These are phyloP conservation scores for Panulirus ornatus DNA, from an alignment of 1,140 invertebrate genomes.

Conservation along the genomic window DNA sequence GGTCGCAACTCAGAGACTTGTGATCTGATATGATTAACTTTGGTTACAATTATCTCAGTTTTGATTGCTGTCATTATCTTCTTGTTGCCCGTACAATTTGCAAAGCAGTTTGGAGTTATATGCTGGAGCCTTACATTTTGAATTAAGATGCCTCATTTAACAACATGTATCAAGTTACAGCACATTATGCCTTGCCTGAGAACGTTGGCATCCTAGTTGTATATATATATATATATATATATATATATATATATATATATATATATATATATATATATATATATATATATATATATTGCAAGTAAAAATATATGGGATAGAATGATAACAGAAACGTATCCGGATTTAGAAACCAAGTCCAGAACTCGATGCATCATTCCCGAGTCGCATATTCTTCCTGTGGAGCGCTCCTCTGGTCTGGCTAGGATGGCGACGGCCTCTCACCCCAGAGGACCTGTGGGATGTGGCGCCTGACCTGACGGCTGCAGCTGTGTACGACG, in stretches of 20 bases:
- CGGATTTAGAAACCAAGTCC: conserved; percentile 50
- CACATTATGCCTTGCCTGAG: no score
- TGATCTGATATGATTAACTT: no score
- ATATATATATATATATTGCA: background rate
- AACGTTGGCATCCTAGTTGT: no score
- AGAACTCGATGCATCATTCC: conserved; percentile 27
- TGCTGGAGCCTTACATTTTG: no score
- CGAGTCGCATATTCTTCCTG: conserved; percentile 47
- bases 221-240: background rate
- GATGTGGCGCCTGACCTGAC: conserved; percentile 10
- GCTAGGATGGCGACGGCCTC: conserved; percentile 47
- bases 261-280: background rate
- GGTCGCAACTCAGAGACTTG: no score
- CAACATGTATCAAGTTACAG: background rate
- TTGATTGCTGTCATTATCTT: no score
- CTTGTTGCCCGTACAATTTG: no score
- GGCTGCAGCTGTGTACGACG: background rate
- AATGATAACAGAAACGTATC: no score
- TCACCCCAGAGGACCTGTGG: conserved; percentile 52
- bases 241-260: background rate
- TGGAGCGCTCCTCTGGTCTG: conserved; percentile 48
- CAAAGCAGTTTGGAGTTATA: no score
- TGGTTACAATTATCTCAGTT: no score
- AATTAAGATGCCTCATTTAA: no score
- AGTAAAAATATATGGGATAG: no score